These are phyloP conservation scores for Byasa hedistus DNA, from an alignment of 2,888 invertebrate genomes.

Conservation along the genomic window DNA sequence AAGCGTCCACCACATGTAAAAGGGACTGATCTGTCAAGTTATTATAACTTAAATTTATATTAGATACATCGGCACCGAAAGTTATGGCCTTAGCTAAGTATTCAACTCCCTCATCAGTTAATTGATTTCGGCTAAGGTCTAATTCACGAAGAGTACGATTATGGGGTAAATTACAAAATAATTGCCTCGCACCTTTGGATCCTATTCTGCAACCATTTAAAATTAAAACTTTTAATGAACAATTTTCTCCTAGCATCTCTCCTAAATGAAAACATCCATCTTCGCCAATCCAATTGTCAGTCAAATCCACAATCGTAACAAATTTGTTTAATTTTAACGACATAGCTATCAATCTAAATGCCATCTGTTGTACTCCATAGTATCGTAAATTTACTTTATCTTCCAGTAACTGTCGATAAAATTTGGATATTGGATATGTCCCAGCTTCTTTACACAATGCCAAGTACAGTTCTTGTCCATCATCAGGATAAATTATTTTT, in stretches of 20 bases:
- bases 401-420: slow-evolving; percentile 43
- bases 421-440: slow-evolving; percentile 41
- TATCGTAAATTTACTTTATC: slow-evolving; percentile 43
- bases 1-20: slow-evolving; percentile 39
- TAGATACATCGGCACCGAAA: slow-evolving; percentile 36
- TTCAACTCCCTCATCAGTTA: slow-evolving; percentile 41
- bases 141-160: slow-evolving; percentile 40
- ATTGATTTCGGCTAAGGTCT: slow-evolving; percentile 39
- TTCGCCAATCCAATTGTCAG: slow-evolving; percentile 44
- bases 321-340: slow-evolving; percentile 39
- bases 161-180: slow-evolving; percentile 36
- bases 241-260: slow-evolving; percentile 42
- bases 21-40: slow-evolving; percentile 41
- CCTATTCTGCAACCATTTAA: slow-evolving; percentile 46
- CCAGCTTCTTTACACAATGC: slow-evolving; percentile 45
- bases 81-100: slow-evolving; percentile 38
- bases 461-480: slow-evolving; percentile 53
- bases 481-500: slow-evolving; percentile 41
- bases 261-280: slow-evolving; percentile 48
- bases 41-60: slow-evolving; percentile 47
- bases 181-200: slow-evolving; percentile 36
- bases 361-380: slow-evolving; percentile 35
- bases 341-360: slow-evolving; percentile 38
- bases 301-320: slow-evolving; percentile 43
- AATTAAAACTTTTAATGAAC: slow-evolving; percentile 39